A percentile compares a stretch with the other conserved stretches of the same genome.
Evolutionary conservation across 1,140 invertebrate species (phyloP).

Genomic region (Danaus plexippus): DNA sequence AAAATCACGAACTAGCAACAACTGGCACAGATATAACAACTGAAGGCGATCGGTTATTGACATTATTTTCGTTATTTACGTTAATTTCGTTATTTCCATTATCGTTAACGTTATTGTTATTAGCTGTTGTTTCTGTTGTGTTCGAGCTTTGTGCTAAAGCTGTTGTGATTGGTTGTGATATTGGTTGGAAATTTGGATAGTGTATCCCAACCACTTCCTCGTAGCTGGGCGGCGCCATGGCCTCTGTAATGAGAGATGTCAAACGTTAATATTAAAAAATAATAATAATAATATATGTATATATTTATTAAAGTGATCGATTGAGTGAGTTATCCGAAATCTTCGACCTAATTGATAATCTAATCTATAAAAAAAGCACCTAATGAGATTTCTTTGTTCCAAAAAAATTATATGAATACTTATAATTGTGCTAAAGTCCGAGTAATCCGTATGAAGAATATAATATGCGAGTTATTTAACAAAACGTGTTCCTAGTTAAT

Average conservation of each 20-base stretch:
- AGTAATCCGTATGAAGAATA: too few relatives aligned
- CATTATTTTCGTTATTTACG: constrained; percentile 4
- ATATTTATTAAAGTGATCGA: background rate
- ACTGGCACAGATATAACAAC: constrained; percentile 15
- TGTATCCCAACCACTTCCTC: constrained; percentile 59
- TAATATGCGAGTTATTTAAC: too few relatives aligned
- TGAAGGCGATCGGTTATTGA: constrained; percentile 2
- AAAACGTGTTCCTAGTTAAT: too few relatives aligned
- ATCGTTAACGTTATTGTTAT: constrained; percentile 16
- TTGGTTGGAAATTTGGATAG: constrained; percentile 45
- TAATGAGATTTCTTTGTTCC: too few relatives aligned
- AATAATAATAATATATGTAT: constrained; percentile 4
- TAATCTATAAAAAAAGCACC: too few relatives aligned
- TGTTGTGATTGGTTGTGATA: constrained; percentile 47
- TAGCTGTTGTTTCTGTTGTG: constrained; percentile 8
- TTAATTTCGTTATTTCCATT: constrained; percentile 7
- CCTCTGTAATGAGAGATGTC: constrained; percentile 44
- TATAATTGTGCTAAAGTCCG: too few relatives aligned
- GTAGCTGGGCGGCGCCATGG: constrained; percentile 59
- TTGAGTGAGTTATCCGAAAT: background rate
- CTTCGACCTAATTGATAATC: too few relatives aligned
- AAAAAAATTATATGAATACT: too few relatives aligned
- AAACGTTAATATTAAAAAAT: constrained; percentile 9
- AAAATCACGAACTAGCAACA: constrained; percentile 18
- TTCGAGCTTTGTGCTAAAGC: constrained; percentile 36